A percentile compares a stretch with the other conserved stretches of the same genome.
Evolutionary conservation across 2,113 vertebrate species (phyloP).

Genomic region (Vombatus ursinus): DNA sequence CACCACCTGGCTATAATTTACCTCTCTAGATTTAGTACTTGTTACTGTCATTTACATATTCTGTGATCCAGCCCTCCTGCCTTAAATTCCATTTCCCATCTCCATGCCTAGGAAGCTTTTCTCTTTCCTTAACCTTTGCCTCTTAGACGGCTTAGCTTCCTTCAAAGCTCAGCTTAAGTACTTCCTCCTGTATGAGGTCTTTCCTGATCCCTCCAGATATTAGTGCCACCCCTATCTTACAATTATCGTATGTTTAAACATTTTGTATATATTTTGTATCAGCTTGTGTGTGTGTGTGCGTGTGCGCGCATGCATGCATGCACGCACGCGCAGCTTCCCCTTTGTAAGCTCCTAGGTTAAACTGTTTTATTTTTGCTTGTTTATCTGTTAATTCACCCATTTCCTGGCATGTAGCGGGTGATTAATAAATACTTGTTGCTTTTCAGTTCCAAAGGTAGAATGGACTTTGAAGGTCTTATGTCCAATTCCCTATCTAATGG

Average conservation of each 20-base stretch:
- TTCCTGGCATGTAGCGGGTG: background rate
- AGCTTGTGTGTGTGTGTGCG: background rate
- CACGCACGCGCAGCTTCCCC: too few relatives aligned
- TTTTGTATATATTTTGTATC: background rate
- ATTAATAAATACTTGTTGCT: background rate
- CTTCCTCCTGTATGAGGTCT: too few relatives aligned
- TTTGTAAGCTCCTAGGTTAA: background rate
- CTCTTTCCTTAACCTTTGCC: background rate
- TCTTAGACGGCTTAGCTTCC: too few relatives aligned
- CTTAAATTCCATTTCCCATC: background rate
- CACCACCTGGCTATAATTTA: too few relatives aligned
- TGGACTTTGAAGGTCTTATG: too few relatives aligned
- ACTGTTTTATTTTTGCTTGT: background rate
- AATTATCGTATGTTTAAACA: constrained; percentile 13
- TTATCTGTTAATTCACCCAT: background rate
- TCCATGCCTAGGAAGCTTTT: background rate
- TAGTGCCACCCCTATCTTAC: background rate
- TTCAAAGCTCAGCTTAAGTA: too few relatives aligned
- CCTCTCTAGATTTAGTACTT: too few relatives aligned
- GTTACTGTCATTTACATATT: too few relatives aligned
- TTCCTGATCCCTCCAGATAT: background rate
- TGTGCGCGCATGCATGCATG: too few relatives aligned
- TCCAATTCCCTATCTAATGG: too few relatives aligned
- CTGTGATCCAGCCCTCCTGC: too few relatives aligned
- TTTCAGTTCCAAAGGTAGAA: background rate